Evolutionary conservation across 2,797 vertebrate species (phyloP).

Genomic region (Phalanger gymnotis): DNA sequence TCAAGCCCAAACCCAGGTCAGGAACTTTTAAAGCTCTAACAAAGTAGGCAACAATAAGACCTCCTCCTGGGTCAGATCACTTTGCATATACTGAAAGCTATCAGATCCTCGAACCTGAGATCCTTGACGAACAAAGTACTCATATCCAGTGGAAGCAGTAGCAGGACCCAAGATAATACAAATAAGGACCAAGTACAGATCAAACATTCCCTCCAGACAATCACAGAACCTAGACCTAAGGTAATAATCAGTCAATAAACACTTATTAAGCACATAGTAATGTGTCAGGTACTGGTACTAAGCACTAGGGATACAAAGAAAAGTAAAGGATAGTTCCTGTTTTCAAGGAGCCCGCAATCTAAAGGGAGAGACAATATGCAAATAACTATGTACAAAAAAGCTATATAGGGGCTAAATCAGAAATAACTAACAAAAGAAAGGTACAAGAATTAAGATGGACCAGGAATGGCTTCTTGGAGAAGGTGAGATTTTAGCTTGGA

Average conservation of each 20-base stretch:
- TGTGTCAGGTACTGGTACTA: not conserved
- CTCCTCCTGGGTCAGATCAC: not conserved
- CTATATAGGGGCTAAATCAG: too few relatives aligned
- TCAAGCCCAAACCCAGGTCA: not conserved
- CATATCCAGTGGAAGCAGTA: not conserved
- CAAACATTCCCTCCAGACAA: not conserved
- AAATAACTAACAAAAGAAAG: too few relatives aligned
- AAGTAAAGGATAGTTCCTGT: not conserved
- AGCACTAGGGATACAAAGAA: not conserved
- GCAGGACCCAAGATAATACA: not conserved
- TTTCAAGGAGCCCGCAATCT: not conserved
- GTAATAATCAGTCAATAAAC: not conserved
- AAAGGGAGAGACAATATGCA: not conserved
- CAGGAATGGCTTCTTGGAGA: too few relatives aligned
- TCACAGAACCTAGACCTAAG: not conserved
- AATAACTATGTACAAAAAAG: not conserved
- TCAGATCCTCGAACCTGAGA: not conserved
- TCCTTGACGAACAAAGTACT: not conserved
- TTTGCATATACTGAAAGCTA: not conserved
- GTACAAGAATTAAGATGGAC: too few relatives aligned
- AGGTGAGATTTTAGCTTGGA: too few relatives aligned
- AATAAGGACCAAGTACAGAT: not conserved
- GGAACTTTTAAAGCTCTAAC: not conserved
- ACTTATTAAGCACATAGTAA: not conserved
- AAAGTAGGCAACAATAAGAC: not conserved